These are phyloP conservation scores for Desmodus rotundus DNA, from an alignment of 2,113 vertebrate species.

Conservation along the genomic window DNA sequence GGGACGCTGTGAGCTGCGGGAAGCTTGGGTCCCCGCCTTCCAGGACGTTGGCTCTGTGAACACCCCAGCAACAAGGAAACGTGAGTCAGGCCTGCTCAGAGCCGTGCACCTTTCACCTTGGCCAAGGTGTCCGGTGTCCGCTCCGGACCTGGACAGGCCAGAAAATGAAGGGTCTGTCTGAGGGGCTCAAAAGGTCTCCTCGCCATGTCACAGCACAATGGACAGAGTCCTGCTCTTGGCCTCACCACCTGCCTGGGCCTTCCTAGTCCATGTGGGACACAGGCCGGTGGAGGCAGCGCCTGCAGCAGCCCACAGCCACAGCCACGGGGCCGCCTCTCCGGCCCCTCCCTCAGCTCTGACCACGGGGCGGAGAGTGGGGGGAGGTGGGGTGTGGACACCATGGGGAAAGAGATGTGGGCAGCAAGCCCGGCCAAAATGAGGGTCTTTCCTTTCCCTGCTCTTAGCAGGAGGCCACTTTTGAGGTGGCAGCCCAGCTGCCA, in stretches of 20 bases:
- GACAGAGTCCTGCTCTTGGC: neutral
- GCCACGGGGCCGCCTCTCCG: neutral
- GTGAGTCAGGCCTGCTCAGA: slow-evolving; percentile 64
- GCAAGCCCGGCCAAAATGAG: neutral
- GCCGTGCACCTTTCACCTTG: slow-evolving; percentile 48
- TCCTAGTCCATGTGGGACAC: neutral
- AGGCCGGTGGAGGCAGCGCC: too few relatives aligned
- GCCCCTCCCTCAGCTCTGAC: neutral
- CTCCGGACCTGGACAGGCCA: slow-evolving; percentile 62
- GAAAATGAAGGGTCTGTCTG: slow-evolving; percentile 52
- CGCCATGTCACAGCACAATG: neutral
- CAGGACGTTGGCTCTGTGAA: slow-evolving; percentile 85
- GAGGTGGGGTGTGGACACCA: neutral
- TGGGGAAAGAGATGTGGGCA: neutral
- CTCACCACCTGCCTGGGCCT: neutral
- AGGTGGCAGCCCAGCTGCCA: neutral
- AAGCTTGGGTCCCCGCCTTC: slow-evolving; percentile 89
- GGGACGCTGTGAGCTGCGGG: slow-evolving; percentile 90
- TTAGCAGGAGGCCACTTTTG: neutral
- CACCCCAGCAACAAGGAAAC: slow-evolving; percentile 70
- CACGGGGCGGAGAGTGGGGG: neutral
- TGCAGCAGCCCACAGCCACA: too few relatives aligned
- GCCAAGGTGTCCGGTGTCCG: slow-evolving; percentile 52
- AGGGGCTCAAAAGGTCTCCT: neutral
- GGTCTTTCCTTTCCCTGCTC: neutral